Evolutionary conservation across 1,140 invertebrate species (phyloP).

Genomic region (Ips typographus): DNA sequence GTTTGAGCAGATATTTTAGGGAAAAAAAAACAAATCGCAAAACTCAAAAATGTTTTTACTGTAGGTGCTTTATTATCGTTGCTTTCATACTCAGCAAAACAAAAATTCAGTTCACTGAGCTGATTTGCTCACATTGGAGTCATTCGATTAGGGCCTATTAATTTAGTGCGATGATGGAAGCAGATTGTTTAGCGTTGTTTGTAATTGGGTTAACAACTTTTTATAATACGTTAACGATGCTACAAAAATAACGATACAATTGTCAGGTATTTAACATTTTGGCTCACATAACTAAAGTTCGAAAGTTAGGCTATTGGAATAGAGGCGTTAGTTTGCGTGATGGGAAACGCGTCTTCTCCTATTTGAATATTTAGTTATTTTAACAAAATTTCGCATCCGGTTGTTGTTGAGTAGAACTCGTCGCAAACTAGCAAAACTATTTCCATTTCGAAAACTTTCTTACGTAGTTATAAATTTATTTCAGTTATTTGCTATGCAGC

Average conservation of each 20-base stretch:
- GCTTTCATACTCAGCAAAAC: neutral
- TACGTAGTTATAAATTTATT: constrained; percentile 14
- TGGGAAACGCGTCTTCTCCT: no score
- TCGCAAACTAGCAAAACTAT: constrained; percentile 1
- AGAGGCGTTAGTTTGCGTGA: no score
- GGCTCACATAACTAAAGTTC: no score
- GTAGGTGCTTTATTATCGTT: neutral
- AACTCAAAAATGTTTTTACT: no score
- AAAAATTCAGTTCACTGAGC: neutral
- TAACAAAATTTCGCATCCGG: neutral
- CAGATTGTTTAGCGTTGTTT: neutral
- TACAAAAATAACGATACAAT: no score
- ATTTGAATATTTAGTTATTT: neutral
- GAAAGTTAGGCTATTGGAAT: no score
- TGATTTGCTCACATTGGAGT: constrained; percentile 3
- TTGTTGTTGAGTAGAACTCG: constrained; percentile 6
- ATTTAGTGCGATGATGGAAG: neutral
- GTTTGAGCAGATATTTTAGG: no score
- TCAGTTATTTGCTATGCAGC: constrained; percentile 10
- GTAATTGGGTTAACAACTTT: no score
- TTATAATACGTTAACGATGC: no score
- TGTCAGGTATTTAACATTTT: no score
- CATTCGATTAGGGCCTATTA: constrained; percentile 4
- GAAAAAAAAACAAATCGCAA: no score
- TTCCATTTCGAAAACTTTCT: constrained; percentile 14